phyloP scores from a whole-genome alignment of 2,797 vertebrate species.

The Melopsittacus undulatus region DNA sequence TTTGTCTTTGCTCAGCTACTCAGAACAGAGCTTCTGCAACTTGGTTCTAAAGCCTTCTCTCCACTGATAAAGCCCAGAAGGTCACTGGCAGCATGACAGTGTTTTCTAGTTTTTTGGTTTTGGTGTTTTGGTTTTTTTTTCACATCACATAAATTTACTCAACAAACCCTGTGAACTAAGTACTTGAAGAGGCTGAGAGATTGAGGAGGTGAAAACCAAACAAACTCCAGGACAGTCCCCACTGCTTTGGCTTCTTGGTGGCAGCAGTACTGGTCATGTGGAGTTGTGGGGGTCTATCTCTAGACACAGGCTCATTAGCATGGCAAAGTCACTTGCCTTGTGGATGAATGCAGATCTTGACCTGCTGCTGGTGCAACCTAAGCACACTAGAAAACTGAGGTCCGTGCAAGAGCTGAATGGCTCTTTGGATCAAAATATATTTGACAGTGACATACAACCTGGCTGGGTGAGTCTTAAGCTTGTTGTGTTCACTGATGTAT shows the following conservation, averaged over 20 bases:
- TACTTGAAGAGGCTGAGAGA: not conserved
- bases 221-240: not conserved
- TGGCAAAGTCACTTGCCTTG: not conserved
- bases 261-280: not conserved
- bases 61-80: not conserved
- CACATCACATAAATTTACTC: not conserved
- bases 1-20: not conserved
- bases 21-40: not conserved
- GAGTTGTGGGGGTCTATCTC: accelerated
- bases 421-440: not conserved
- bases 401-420: not conserved
- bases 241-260: not conserved
- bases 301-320: not conserved
- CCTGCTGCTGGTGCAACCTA: not conserved
- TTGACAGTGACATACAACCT: not conserved
- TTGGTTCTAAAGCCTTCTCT: not conserved
- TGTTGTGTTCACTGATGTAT: not conserved
- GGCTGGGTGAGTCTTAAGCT: not conserved
- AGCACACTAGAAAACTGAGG: not conserved
- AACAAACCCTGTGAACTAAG: not conserved
- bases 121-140: too few species aligned
- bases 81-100: not conserved
- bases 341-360: not conserved
- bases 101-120: not conserved
- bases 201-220: not conserved